phyloP scores from a whole-genome alignment of 2,113 vertebrate species.

The Cricetomys ansorgei region DNA sequence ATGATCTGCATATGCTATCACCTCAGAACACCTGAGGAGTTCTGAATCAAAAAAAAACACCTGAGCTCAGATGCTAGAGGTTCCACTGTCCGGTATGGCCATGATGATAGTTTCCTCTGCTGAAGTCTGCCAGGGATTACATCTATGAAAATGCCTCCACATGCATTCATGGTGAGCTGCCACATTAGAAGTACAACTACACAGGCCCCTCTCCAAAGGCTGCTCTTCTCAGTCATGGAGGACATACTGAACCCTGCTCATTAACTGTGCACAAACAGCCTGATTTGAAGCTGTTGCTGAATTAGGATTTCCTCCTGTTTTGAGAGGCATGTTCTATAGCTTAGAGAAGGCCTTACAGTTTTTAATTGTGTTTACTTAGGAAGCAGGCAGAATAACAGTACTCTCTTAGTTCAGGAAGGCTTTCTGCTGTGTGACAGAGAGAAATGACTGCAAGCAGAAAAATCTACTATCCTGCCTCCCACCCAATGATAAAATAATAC shows the following conservation, averaged over 20 bases:
- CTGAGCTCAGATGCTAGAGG: too few species aligned
- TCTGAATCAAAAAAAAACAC: too few species aligned
- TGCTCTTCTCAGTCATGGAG: not conserved
- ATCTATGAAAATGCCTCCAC: too few species aligned
- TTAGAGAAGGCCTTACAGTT: constrained; percentile 8
- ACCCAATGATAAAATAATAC: not conserved
- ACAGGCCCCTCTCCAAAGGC: not conserved
- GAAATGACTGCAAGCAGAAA: not conserved
- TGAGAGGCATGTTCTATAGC: not conserved
- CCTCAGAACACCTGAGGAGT: too few species aligned
- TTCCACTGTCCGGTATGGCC: too few species aligned
- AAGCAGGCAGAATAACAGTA: not conserved
- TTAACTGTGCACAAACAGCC: not conserved
- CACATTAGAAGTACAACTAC: too few species aligned
- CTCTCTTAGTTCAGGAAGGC: not conserved
- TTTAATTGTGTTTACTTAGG: constrained; percentile 8
- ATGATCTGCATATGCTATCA: too few species aligned
- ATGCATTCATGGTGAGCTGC: too few species aligned
- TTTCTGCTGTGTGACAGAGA: not conserved
- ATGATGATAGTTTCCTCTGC: too few species aligned
- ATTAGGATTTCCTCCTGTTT: not conserved
- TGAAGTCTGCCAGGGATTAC: too few species aligned
- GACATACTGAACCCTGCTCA: not conserved
- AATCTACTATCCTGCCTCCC: not conserved
- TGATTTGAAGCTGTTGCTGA: not conserved